Conservation (phyloP, 2,113 vertebrate species). For the Atlantisia rogersi region DNA sequence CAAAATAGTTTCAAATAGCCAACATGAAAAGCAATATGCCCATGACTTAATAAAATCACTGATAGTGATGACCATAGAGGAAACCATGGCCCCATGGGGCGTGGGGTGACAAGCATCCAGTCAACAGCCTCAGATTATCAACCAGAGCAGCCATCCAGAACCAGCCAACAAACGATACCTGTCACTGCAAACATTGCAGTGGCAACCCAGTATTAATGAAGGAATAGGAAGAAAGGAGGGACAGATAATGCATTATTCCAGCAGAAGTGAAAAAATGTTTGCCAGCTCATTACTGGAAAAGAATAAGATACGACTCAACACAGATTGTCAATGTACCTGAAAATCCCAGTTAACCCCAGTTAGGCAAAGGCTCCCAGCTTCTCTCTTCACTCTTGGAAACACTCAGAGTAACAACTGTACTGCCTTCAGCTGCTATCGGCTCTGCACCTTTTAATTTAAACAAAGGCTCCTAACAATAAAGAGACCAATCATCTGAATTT, state of each 20-base stretch:
- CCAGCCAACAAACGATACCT: neutral
- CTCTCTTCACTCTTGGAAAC: neutral
- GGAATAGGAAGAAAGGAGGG: neutral
- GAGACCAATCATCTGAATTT: neutral
- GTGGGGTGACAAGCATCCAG: neutral
- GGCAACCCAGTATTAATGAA: neutral
- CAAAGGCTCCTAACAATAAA: neutral
- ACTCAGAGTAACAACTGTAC: neutral
- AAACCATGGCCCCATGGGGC: fast-evolving
- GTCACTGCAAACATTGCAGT: neutral
- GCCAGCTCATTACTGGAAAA: neutral
- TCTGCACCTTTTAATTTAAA: neutral
- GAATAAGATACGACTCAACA: neutral
- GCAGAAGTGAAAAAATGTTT: neutral
- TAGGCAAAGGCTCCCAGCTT: neutral
- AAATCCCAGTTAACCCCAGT: neutral
- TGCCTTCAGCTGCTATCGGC: neutral
- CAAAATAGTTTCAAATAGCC: neutral
- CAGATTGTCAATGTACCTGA: neutral
- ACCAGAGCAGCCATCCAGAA: neutral
- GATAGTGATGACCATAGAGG: neutral
- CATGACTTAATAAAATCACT: neutral
- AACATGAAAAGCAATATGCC: neutral
- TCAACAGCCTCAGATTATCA: neutral
- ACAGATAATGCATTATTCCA: neutral